Base-by-base conservation (phyloP, 2,797 vertebrate genomes). In the Acanthurus tractus region DNA sequence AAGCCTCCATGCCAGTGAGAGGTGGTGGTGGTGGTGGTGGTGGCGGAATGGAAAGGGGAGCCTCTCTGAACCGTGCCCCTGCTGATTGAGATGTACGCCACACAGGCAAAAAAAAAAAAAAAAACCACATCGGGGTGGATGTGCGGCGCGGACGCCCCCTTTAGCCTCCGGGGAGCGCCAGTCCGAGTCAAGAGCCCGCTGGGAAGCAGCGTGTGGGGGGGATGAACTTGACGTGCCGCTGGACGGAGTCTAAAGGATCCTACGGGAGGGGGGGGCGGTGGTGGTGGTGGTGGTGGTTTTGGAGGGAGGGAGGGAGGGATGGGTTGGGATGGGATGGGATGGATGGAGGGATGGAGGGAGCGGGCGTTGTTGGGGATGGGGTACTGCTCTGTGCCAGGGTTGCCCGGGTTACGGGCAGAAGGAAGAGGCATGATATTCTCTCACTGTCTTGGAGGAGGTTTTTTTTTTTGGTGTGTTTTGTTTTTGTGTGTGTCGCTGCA, bases 31-130 rank as follows among this genome's bases (percentile, higher is more conserved):
- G 86, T n/a, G n/a, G n/a, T n/a, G 86, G 84, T 88, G 92, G 84
- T 89, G 83, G 79, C 52, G 88, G 59, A 76, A 92, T 92, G 85
- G 77, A 81, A 79, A 84, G 65, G 64, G 79, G 80, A 88, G 87
- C 80, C 89, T 86, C 86, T 89, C 57, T 42, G 71, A 74, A 81
- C 77, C 36, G 75, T 91, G 85, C 93, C 94, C 96, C 96, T 54
- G 95, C 94, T 95, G 97, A 99, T 98, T 97, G 96, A 98, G 96
- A 97, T 95, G 95, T 98, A 96, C 96, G 95, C 94, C 91, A 91
- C 89, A 89, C 91, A 89, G 88, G 84, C 88, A 38, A 72, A 84
- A 25, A 25, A 25, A 25, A 25, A 25, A 25, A 25, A 25, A 25
- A 25, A 25, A 71, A 81, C 86, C 76, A 77, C 77, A 75, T 77